These are phyloP conservation scores for Gonioctena quinquepunctata DNA, from an alignment of 1,140 invertebrate species.

Conservation along the genomic window DNA sequence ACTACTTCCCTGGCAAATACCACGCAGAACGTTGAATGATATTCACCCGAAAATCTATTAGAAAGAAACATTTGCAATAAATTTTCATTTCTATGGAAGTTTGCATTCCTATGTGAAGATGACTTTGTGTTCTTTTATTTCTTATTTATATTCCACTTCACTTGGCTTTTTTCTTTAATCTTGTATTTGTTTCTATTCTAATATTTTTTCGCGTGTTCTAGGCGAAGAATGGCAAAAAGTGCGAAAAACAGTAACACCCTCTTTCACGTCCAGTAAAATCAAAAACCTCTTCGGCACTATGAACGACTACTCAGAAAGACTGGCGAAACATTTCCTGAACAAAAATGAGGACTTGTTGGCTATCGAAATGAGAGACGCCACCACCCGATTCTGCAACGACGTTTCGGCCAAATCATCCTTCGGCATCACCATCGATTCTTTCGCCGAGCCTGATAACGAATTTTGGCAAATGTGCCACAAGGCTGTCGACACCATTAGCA, in stretches of 20 bases:
- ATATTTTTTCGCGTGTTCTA: too few species aligned
- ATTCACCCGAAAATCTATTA: too few species aligned
- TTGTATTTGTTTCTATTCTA: too few species aligned
- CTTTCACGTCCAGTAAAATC: slow-evolving; percentile 56
- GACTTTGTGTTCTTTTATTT: too few species aligned
- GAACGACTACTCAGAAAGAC: slow-evolving; percentile 41
- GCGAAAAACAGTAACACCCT: slow-evolving; percentile 51
- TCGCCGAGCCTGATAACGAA: slow-evolving; percentile 57
- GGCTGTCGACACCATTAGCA: slow-evolving; percentile 36
- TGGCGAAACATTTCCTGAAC: slow-evolving; percentile 44
- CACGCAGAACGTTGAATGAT: too few species aligned
- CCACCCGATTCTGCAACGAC: slow-evolving; percentile 46
- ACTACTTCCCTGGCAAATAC: too few species aligned
- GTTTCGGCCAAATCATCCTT: slow-evolving; percentile 53
- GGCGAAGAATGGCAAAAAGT: slow-evolving; percentile 54
- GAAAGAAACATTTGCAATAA: too few species aligned
- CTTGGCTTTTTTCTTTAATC: too few species aligned
- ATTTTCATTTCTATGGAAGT: too few species aligned
- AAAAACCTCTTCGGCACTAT: slow-evolving; percentile 50
- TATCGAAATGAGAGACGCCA: slow-evolving; percentile 39
- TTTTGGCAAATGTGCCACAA: slow-evolving; percentile 58
- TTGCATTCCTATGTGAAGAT: too few species aligned
- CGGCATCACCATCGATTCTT: slow-evolving; percentile 51
- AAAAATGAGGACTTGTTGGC: slow-evolving; percentile 25
- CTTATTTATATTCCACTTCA: too few species aligned